Base-by-base conservation (phyloP, 2,888 invertebrate genomes). In the Hirtodrosophila trivittata region DNA sequence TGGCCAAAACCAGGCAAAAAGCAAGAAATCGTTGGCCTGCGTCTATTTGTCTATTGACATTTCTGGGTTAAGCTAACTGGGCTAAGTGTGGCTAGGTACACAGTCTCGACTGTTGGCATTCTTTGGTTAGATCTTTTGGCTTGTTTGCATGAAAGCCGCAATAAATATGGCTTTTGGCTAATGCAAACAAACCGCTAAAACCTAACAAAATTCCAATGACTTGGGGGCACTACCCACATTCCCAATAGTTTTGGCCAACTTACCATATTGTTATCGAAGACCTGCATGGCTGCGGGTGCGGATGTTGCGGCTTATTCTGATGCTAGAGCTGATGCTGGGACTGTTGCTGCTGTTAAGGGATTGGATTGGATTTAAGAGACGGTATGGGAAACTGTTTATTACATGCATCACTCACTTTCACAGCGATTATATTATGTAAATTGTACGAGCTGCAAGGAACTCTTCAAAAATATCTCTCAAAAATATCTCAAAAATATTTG, bases 251-350 rank as follows among this genome's bases (percentile, higher is more conserved):
- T 35, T 4, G 12, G 16, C 7, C 10, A 5, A 87, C 89, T 88
- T 82, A 89, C 88, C 71, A 89, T 75, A 63, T 74, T 89, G 68
- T 76, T 89, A 66, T 89, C 89, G 72, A 89, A 89, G 67, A 88
- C 87, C 85, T 89, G 88, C 88, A 89, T 88, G 59, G n/a, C n/a
- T n/a, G 50, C 75, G 69, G 54, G 65, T 60, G 67, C 38, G 56
- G 57, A 16, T 68, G 51, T 26, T 50, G 37, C 46, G 66, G 57
- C 30, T 18, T 1, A 35, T 57, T 25, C 57, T 37, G 16, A 35
- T 54, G 49, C 25, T 41, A 8, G 4, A 30, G 10, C 6, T 25
- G 38, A n/a, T n/a, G n/a, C n/a, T 41, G 10, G 8, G 18, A 28
- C 42, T 41, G 56, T 25, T 42, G 57, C 37, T 32, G 54, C 65